phyloP scores from a whole-genome alignment of 2,797 vertebrate genomes.

The Pangasius djambal region DNA sequence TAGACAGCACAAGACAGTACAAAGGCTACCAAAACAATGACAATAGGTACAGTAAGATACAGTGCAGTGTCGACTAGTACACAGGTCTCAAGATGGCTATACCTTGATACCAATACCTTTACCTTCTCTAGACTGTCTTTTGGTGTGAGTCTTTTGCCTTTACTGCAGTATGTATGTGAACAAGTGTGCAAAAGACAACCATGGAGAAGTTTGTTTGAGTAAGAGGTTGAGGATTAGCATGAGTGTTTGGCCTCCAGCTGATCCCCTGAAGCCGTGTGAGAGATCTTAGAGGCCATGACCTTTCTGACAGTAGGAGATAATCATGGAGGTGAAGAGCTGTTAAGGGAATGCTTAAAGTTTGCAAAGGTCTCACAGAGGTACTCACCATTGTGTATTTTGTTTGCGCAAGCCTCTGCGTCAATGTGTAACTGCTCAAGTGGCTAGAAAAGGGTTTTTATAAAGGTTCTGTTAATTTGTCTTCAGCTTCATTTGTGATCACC shows the following conservation, averaged over 20 bases:
- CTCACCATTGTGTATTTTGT: background rate
- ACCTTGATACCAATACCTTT: too few relatives aligned
- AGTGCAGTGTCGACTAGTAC: too few relatives aligned
- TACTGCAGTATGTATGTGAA: background rate
- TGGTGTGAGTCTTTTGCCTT: background rate
- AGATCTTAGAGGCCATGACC: background rate
- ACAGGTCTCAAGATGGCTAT: too few relatives aligned
- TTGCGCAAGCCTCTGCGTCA: background rate
- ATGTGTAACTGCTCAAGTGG: background rate
- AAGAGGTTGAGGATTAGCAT: background rate
- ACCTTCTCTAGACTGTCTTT: background rate
- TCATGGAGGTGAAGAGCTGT: background rate
- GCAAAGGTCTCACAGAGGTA: slow-evolving; percentile 1
- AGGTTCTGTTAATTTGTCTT: background rate
- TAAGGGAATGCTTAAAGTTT: slow-evolving; percentile 1
- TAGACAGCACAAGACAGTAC: too few relatives aligned
- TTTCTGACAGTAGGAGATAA: slow-evolving; percentile 4
- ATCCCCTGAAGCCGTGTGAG: background rate
- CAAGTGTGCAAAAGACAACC: background rate
- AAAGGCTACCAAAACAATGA: too few relatives aligned
- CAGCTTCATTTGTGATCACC: background rate
- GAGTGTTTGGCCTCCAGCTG: background rate
- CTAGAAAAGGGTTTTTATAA: background rate
- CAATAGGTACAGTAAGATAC: too few relatives aligned
- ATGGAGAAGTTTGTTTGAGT: background rate